Conservation (phyloP, 2,888 invertebrate genomes). For the Drosophila paramelanica region DNA sequence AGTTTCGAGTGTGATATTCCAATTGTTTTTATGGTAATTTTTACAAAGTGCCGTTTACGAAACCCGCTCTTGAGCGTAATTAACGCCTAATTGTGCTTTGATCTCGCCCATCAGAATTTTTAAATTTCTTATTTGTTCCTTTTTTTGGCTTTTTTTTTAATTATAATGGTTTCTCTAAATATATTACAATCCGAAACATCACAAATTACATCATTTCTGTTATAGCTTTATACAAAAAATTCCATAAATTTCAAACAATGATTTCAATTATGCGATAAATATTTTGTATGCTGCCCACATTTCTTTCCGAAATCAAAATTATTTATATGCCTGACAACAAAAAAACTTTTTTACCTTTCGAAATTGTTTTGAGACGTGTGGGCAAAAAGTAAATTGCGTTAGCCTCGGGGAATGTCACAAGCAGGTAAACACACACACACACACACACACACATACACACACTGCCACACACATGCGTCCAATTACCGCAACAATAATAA, state of each 20-base stretch:
- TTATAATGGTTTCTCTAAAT: background rate
- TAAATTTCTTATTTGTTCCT: background rate
- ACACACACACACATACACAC: constrained; percentile 11
- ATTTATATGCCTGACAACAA: constrained; percentile 49
- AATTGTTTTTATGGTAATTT: constrained; percentile 33
- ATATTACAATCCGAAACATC: background rate
- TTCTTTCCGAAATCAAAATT: constrained; percentile 36
- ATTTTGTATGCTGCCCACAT: constrained; percentile 45
- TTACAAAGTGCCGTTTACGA: background rate
- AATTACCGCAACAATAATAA: constrained; percentile 72
- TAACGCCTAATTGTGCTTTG: constrained; percentile 1
- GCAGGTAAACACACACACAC: constrained; percentile 23
- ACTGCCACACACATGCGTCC: constrained; percentile 48
- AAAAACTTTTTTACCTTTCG: constrained; percentile 64
- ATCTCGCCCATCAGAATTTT: background rate
- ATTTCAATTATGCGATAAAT: constrained; percentile 75
- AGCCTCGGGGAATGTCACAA: constrained; percentile 44
- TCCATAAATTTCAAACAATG: constrained; percentile 51
- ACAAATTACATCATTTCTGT: background rate
- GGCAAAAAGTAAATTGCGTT: constrained; percentile 59
- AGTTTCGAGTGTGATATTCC: constrained; percentile 27
- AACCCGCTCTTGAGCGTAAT: background rate
- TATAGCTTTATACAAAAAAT: constrained; percentile 20
- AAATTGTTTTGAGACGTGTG: constrained; percentile 57
- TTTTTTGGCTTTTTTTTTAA: background rate